Evolutionary conservation across 2,113 vertebrate genomes (phyloP), one percentile per base, ranked within the genome.

Genomic region (Poicephalus meyeri): DNA sequence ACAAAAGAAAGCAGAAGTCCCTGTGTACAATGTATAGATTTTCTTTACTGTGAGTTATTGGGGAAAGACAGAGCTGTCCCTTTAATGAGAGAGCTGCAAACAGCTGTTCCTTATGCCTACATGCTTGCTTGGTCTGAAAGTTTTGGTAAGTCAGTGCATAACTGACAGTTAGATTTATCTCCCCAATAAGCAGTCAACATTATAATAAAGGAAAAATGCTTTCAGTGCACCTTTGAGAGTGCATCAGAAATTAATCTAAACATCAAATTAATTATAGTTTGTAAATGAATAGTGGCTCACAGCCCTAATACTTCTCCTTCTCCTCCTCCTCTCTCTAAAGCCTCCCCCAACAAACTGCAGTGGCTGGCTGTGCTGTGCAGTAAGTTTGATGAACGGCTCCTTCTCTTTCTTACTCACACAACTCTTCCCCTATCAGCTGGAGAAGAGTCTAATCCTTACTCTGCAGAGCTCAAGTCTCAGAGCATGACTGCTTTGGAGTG

Each of bases 221-320:
- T 98, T 97, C 97, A 96, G 81, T 97, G 97, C 97, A 97, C 96
- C 97, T 98, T 97, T 97, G 97, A 97, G 97, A 98, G 95, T 97
- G 97, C 96, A 98, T 97, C 97, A 98, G 97, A 98, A 97, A 98
- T 98, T 97, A 98, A 98, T 98, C 97, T 98, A 97, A 98, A 97
- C 97, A 98, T 98, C 97, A 98, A 97, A 98, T 98, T 98, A 97
- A 98, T 98, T 98, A 98, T 96, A 96, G 96, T 97, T 98, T 97
- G 97, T 94, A 97, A 98, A 98, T 98, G 97, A 98, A 97, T 97
- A 97, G 96, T 96, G 93, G 95, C 95, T 96, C 92, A 96, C 85
- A 95, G 93, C 94, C 97, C 93, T 97, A 97, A 96, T 96, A 97
- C 94, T 97, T 97, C 97, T 91, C 86, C 72, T 0, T 23, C 39